Evolutionary conservation across 2,797 vertebrate species (phyloP).

Genomic region (Austrolebias charrua): DNA sequence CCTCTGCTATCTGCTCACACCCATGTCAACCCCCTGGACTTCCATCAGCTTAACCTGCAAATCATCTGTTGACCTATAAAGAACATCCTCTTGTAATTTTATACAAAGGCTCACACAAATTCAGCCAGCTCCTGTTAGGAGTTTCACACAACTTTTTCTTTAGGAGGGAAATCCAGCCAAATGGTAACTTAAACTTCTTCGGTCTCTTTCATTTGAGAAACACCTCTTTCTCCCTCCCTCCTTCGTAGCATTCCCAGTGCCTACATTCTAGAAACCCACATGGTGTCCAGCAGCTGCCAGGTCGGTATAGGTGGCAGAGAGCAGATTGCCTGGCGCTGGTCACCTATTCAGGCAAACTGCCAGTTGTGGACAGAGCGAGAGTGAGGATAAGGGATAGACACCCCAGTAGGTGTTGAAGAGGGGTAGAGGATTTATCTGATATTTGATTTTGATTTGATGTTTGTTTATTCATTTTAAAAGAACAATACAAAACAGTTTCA

Average conservation of each 20-base stretch:
- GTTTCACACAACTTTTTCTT: conserved; percentile 33
- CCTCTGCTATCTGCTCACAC: conserved; percentile 23
- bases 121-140: conserved; percentile 12
- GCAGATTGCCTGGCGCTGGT: conserved; percentile 72
- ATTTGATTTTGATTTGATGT: too few relatives aligned
- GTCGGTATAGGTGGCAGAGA: conserved; percentile 68
- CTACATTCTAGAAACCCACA: conserved; percentile 64
- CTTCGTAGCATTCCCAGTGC: conserved; percentile 67
- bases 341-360: conserved; percentile 65
- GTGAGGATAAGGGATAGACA: conserved; percentile 39
- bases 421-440: conserved; percentile 40
- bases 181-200: conserved; percentile 44
- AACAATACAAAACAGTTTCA: too few relatives aligned
- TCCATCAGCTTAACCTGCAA: conserved; percentile 31
- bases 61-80: conserved; percentile 16
- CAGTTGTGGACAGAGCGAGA: conserved; percentile 62
- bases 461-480: too few relatives aligned
- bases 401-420: conserved; percentile 46
- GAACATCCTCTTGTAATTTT: conserved; percentile 35
- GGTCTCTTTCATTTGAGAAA: conserved; percentile 28
- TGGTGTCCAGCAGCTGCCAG: conserved; percentile 74
- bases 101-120: neutral
- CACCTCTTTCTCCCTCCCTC: conserved; percentile 55
- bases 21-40: conserved; percentile 12
- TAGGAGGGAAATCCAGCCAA: conserved; percentile 7